Percentiles rank a stretch among this genome's conserved stretches.
phyloP scores from a whole-genome alignment of 64 coral and sea anemone genomes.

The Stichodactyla mertensii region DNA sequence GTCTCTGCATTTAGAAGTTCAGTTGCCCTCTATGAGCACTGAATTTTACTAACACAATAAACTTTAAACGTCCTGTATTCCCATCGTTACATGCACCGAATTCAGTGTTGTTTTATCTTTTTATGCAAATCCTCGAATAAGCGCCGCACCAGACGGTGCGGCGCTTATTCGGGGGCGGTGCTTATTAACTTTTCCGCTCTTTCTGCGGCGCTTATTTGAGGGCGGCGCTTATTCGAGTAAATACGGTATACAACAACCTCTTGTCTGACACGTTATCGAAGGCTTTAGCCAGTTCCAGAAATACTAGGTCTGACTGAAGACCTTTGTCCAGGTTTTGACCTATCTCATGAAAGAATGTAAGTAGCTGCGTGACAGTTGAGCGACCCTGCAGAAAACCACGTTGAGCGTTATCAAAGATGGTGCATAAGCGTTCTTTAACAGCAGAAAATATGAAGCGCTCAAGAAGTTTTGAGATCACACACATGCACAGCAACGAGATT shows the following conservation, averaged over 20 bases:
- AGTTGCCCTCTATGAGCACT: no score
- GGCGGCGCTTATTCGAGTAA: no score
- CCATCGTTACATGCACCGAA: no score
- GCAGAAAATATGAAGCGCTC: slow-evolving; percentile 11
- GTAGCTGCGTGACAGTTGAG: slow-evolving; percentile 24
- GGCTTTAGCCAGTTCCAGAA: not conserved
- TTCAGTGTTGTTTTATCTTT: no score
- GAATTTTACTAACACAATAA: no score
- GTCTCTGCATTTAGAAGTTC: no score
- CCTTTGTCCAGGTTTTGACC: slow-evolving; percentile 9
- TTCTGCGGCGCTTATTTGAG: no score
- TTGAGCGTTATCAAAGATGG: slow-evolving; percentile 10
- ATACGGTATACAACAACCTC: not conserved
- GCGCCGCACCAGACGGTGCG: no score
- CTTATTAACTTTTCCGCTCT: no score
- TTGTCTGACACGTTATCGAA: not conserved
- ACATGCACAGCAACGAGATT: slow-evolving; percentile 14
- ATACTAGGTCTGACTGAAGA: not conserved
- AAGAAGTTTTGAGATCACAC: slow-evolving; percentile 24
- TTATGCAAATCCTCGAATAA: no score
- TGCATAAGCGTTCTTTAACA: not conserved
- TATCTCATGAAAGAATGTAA: slow-evolving; percentile 15
- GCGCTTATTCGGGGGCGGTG: no score
- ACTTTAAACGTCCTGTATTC: no score
- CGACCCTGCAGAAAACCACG: slow-evolving; percentile 18